A percentile compares a stretch with the other conserved stretches of the same genome.
phyloP scores from a whole-genome alignment of 2,797 vertebrate genomes.

The Muscicapa striata region DNA sequence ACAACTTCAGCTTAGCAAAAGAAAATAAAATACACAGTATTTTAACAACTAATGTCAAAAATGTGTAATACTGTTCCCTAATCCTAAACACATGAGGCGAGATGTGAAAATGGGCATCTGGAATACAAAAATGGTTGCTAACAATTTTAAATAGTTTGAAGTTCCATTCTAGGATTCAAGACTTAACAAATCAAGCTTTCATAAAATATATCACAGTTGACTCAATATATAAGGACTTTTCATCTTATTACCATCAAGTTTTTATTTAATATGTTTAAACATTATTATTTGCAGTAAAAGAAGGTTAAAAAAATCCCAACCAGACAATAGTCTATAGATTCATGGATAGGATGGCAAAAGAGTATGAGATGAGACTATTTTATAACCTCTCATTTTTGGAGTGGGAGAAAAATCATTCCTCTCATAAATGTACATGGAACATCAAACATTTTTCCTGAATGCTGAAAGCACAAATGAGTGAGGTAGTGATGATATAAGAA shows the following conservation, averaged over 20 bases:
- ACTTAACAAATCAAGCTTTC: background rate
- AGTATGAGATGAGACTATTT: background rate
- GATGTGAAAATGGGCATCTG: background rate
- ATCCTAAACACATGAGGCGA: background rate
- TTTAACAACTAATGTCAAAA: background rate
- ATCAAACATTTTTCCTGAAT: background rate
- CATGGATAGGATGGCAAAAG: background rate
- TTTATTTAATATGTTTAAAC: background rate
- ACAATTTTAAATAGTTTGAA: background rate
- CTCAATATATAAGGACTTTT: background rate
- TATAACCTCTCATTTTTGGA: background rate
- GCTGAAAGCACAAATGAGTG: background rate
- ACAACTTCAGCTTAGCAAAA: background rate
- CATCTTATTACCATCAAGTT: background rate
- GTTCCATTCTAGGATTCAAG: background rate
- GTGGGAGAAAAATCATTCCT: background rate
- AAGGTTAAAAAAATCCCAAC: background rate
- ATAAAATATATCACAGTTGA: background rate
- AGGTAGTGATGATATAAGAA: background rate
- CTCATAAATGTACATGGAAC: background rate
- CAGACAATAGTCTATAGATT: background rate
- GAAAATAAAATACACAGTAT: background rate
- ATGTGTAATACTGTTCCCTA: background rate
- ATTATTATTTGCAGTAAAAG: background rate
- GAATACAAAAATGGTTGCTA: background rate